Evolutionary conservation across 2,797 vertebrate species (phyloP), one percentile per base, ranked within the genome.

Genomic region (Crax fasciolata): DNA sequence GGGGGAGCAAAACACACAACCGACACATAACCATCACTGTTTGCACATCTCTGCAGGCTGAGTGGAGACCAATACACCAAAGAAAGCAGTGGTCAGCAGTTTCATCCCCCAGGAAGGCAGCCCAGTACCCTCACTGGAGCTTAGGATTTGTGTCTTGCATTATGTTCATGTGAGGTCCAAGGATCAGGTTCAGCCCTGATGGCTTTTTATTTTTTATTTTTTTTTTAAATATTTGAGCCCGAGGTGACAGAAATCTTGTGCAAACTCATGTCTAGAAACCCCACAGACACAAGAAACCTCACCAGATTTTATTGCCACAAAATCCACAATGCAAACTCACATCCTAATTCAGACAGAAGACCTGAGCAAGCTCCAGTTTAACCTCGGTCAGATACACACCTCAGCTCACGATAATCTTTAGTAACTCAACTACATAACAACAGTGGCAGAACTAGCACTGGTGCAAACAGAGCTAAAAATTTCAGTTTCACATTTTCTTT

Each of bases 21-120:
- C 2, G 4, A 35, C 32, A 71, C 0, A 0, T n/a, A 25, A 59
- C 21, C 3, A 3, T 4, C 4, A 55, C 32, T 87, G 43, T 9
- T 41, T 75, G 65, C 39, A 65, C 57, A 77, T 7, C 49, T 46
- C 17, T 14, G 41, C 35, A 65, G 51, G 28, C 38, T 63, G 55
- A 32, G 28, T 10, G 38, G 11, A 12, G 30, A 54, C 32, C 51
- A 13, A 39, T 4, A 51, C 21, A 52, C 0, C 1, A 61, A 41
- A 78, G 49, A 80, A 83, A 58, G 27, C 76, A 85, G 75, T 7
- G n/a, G 30, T 13, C 55, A 84, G 17, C 44, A 79, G 32, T 73
- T 90, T 32, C 38, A 46, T 19, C 8, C 3, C 28, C 8, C 2
- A 28, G 61, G 12, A 81, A 75, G 11, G 51, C 46, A 78, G n/a